Evolutionary conservation across 2,797 vertebrate species (phyloP).

Genomic region (Pelodytes ibericus): DNA sequence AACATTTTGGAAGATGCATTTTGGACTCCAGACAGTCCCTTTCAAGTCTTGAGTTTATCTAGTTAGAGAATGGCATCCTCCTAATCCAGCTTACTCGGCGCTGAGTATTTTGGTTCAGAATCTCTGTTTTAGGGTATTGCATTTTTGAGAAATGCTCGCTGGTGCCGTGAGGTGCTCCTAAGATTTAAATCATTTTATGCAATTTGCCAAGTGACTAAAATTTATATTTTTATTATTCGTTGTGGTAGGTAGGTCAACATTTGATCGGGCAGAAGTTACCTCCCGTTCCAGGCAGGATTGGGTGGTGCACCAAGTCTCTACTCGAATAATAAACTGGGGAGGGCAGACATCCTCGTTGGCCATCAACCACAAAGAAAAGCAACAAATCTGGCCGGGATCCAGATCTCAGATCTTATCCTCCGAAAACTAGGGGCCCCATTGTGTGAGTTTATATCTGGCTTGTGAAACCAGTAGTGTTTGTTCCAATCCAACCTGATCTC

Average conservation of each 20-base stretch:
- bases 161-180: no score
- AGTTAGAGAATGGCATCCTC: no score
- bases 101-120: no score
- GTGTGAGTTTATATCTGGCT: constrained; percentile 11
- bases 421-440: constrained; percentile 22
- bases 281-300: constrained; percentile 49
- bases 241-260: constrained; percentile 16
- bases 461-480: constrained; percentile 2
- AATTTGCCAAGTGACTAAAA: no score
- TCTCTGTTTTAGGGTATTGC: no score
- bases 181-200: no score
- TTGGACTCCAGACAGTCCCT: no score
- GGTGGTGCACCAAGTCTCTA: constrained; percentile 38
- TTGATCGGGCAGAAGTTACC: constrained; percentile 25
- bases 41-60: no score
- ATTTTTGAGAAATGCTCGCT: no score
- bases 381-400: constrained; percentile 37
- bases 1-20: no score
- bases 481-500: background rate
- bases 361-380: constrained; percentile 31
- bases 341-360: constrained; percentile 42
- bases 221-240: constrained; percentile 12
- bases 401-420: constrained; percentile 42
- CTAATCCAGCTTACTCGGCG: no score
- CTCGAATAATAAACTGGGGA: constrained; percentile 21